Evolutionary conservation across 2,888 invertebrate species (phyloP).

Genomic region (Coremacera marginata): DNA sequence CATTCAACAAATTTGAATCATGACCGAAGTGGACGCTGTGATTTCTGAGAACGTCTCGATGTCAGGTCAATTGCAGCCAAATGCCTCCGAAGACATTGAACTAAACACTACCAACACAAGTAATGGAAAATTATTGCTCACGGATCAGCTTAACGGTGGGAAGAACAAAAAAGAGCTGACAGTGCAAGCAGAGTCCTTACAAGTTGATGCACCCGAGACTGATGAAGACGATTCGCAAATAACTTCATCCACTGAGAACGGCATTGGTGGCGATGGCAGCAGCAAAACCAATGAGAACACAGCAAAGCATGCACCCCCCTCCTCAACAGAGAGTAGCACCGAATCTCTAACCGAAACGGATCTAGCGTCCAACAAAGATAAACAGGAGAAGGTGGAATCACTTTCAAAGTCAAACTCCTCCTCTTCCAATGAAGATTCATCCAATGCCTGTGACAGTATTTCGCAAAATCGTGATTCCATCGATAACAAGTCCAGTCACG

Average conservation of each 20-base stretch:
- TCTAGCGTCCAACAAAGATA: background rate
- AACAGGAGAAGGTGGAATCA: background rate
- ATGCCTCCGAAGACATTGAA: background rate
- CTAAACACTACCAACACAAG: slow-evolving; percentile 38
- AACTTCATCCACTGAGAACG: slow-evolving; percentile 61
- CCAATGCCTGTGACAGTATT: slow-evolving; percentile 44
- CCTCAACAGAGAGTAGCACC: slow-evolving; percentile 32
- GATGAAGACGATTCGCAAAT: slow-evolving; percentile 64
- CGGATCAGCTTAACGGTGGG: slow-evolving; percentile 48
- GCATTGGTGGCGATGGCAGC: slow-evolving; percentile 38
- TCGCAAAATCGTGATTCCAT: slow-evolving; percentile 47
- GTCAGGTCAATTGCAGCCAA: slow-evolving; percentile 21
- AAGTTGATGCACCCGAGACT: slow-evolving; percentile 52
- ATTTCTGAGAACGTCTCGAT: slow-evolving; percentile 56
- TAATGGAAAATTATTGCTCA: slow-evolving; percentile 53
- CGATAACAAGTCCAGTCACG: slow-evolving; percentile 48
- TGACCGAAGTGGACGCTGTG: slow-evolving; percentile 65
- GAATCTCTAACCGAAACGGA: slow-evolving; percentile 14
- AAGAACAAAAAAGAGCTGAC: slow-evolving; percentile 44
- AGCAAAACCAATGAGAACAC: slow-evolving; percentile 40
- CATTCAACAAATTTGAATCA: slow-evolving; percentile 38
- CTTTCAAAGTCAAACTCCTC: slow-evolving; percentile 17
- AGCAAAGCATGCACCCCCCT: background rate
- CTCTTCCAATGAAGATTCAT: slow-evolving; percentile 44
- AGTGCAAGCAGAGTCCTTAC: slow-evolving; percentile 55